Conservation (phyloP, 2,888 invertebrate genomes). For the Gari tellinella region DNA sequence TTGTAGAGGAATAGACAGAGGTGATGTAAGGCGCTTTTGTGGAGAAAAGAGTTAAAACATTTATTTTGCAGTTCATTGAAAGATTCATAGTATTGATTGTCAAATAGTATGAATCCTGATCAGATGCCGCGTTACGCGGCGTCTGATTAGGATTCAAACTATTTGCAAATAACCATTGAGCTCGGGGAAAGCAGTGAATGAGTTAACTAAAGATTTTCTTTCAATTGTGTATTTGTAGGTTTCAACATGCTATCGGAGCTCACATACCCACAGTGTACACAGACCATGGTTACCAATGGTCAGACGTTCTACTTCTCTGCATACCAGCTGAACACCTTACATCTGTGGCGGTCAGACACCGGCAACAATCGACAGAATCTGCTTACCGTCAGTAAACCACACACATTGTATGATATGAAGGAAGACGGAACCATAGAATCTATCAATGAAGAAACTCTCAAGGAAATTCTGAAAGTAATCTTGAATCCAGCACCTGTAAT, state of each 20-base stretch:
- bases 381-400: conserved; percentile 91
- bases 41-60: too few relatives aligned
- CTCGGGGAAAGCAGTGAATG: too few relatives aligned
- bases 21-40: too few relatives aligned
- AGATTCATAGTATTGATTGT: too few relatives aligned
- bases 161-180: too few relatives aligned
- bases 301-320: conserved; percentile 90
- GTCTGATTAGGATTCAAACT: too few relatives aligned
- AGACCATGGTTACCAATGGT: conserved; percentile 95
- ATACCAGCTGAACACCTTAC: conserved; percentile 95
- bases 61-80: too few relatives aligned
- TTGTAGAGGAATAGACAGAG: too few relatives aligned
- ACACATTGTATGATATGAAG: conserved; percentile 90
- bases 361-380: conserved; percentile 91
- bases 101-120: too few relatives aligned
- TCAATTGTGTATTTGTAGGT: conserved; percentile 84
- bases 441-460: conserved; percentile 91
- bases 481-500: too few relatives aligned
- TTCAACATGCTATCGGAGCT: conserved; percentile 96
- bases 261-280: conserved; percentile 95
- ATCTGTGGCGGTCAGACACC: conserved; percentile 86
- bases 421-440: conserved; percentile 87
- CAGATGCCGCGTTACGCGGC: too few relatives aligned
- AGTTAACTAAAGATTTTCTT: too few relatives aligned
- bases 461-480: conserved; percentile 64